Conservation (phyloP, 2,113 vertebrate species). For the Otocyon megalotis region DNA sequence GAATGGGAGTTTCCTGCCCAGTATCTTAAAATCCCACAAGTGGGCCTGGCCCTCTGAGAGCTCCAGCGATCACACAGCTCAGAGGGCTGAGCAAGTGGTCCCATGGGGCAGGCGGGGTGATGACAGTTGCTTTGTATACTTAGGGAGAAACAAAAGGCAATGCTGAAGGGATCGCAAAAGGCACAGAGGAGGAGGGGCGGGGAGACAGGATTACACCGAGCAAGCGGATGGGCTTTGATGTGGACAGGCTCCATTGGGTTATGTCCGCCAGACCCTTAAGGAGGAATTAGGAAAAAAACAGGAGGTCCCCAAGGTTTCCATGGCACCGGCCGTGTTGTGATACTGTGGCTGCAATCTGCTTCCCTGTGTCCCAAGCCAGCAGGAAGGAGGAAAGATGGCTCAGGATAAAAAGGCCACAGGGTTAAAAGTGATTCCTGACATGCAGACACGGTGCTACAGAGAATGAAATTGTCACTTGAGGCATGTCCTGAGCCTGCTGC, state of each 20-base stretch:
- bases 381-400: rapidly evolving
- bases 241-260: background rate
- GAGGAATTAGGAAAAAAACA: background rate
- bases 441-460: background rate
- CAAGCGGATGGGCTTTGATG: background rate
- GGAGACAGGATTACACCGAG: rapidly evolving
- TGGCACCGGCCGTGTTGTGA: background rate
- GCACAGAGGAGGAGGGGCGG: rapidly evolving
- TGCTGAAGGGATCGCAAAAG: background rate
- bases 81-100: background rate
- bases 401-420: too few species aligned
- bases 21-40: background rate
- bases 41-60: background rate
- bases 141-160: background rate
- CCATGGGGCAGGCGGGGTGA: rapidly evolving
- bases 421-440: background rate
- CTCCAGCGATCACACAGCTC: background rate
- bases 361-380: background rate
- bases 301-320: rapidly evolving
- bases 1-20: background rate
- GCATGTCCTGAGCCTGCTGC: background rate
- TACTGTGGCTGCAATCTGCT: background rate
- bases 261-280: background rate
- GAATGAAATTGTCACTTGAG: background rate
- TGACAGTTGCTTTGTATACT: background rate